These are phyloP conservation scores for Steatocranus sp. DNA, from an alignment of 2,797 vertebrate species.

Conservation along the genomic window DNA sequence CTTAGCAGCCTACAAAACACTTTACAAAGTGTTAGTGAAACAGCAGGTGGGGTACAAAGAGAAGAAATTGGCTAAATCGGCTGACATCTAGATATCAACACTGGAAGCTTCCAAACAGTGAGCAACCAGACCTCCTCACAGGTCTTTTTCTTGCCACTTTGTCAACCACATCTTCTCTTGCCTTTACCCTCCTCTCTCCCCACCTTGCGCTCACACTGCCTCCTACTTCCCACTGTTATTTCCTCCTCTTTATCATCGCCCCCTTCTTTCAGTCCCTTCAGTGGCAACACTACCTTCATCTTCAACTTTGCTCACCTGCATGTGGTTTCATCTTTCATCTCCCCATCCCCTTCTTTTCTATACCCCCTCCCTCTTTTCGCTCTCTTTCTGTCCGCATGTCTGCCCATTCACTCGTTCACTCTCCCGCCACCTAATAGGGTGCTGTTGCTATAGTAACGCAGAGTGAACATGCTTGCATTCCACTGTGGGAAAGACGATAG, in stretches of 20 bases:
- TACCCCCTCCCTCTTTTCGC: neutral
- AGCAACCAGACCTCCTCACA: neutral
- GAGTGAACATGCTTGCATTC: constrained; percentile 29
- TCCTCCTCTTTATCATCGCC: neutral
- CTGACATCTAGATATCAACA: neutral
- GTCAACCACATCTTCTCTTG: neutral
- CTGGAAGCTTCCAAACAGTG: constrained; percentile 16
- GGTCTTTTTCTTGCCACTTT: neutral
- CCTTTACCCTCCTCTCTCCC: neutral
- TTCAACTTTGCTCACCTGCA: neutral
- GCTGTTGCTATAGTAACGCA: constrained; percentile 72
- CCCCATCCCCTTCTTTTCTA: neutral
- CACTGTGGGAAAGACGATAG: constrained; percentile 23
- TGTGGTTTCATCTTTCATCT: constrained; percentile 1
- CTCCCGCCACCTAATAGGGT: constrained; percentile 60
- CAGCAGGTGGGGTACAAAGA: neutral
- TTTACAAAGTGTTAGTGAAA: neutral
- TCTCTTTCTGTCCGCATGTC: neutral
- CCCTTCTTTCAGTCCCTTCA: neutral
- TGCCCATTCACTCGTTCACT: constrained; percentile 39
- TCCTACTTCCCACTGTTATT: neutral
- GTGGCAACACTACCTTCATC: neutral
- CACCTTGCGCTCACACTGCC: neutral
- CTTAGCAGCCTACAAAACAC: neutral
- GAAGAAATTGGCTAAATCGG: neutral